phyloP scores from a whole-genome alignment of 1,140 invertebrate species.

The Caenorhabditis elegans region WBcel235 BX284606.5:14767501-14768000 shows the following conservation, averaged over 20 bases:
- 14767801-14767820: slow-evolving; percentile 6
- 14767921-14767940: no score
- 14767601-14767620: slow-evolving; percentile 36
- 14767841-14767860: no score
- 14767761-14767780: slow-evolving; percentile 34
- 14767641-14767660: background rate
- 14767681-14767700: slow-evolving; percentile 5
- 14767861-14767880: no score
- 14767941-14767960: no score
- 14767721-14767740: background rate
- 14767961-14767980: no score
- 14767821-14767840: no score
- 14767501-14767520: slow-evolving; percentile 43
- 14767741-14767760: slow-evolving; percentile 47
- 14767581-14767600: slow-evolving; percentile 43
- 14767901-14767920: no score
- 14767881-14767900: no score
- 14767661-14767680: background rate
- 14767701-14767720: background rate
- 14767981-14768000: no score
- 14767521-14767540: slow-evolving; percentile 49
- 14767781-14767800: slow-evolving; percentile 39
- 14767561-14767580: slow-evolving; percentile 46
- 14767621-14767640: background rate
- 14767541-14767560: slow-evolving; percentile 30